These are phyloP conservation scores for Rallus crepitans DNA, from an alignment of 2,797 vertebrate genomes.

Conservation along the genomic window DNA sequence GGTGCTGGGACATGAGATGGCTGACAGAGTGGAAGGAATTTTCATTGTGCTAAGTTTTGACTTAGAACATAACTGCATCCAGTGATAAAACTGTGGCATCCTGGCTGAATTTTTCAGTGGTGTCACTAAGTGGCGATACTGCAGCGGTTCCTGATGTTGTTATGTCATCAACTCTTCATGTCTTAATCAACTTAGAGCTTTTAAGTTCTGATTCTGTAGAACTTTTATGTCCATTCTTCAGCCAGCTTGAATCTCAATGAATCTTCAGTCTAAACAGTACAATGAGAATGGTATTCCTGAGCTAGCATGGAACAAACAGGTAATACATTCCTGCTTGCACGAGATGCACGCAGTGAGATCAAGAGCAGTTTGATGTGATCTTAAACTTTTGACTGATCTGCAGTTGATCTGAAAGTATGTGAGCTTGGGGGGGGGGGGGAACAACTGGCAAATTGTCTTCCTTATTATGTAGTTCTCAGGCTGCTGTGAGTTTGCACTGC, in stretches of 20 bases:
- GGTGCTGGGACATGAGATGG: neutral
- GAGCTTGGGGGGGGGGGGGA: neutral
- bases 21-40: neutral
- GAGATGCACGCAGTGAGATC: neutral
- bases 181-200: neutral
- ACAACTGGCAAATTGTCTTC: neutral
- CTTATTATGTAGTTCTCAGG: rapidly evolving
- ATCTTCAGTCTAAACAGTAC: neutral
- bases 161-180: neutral
- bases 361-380: neutral
- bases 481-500: rapidly evolving
- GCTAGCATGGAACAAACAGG: rapidly evolving
- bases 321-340: neutral
- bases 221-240: neutral
- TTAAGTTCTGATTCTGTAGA: neutral
- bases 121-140: neutral
- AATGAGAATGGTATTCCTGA: neutral
- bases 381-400: neutral
- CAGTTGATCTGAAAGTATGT: neutral
- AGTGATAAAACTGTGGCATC: neutral
- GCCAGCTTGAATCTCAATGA: neutral
- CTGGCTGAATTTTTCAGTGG: neutral
- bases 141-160: neutral
- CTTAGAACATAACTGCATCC: neutral
- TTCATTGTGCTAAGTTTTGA: neutral